Evolutionary conservation across 1,140 invertebrate genomes (phyloP), one percentile per base, ranked within the genome.

Genomic region (Ceratina australensis): DNA sequence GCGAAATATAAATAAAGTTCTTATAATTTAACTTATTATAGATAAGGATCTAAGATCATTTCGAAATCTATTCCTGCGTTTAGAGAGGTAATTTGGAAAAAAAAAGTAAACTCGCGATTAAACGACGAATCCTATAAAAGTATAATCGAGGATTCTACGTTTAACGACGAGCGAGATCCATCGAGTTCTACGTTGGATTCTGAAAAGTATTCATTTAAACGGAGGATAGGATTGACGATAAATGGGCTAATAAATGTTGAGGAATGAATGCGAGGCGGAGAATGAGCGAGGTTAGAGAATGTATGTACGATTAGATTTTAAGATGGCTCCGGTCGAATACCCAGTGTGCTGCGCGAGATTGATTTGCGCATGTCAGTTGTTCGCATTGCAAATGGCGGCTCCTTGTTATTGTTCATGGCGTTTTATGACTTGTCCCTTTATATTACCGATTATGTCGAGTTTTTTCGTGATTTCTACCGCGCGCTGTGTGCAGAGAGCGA

Each of bases 341-440:
- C 91, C 89, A 92, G 78, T 83, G 84, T 92, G 89, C 92, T 87
- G 85, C 89, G 92, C 91, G 91, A 89, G 89, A 93, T 93, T 93
- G 92, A 93, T 93, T 92, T 93, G 93, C 93, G 93, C 94, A 95
- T 94, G 94, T 94, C 94, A 93, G 92, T 92, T 93, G 90, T 83
- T 90, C 90, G 92, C 93, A 95, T 95, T 95, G 94, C 94, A 95
- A 95, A 95, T 95, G 95, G 95, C 95, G 94, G 94, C 94, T 89
- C 92, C 93, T 95, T 95, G 94, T 95, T 95, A 95, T 95, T 95
- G 94, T 95, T 94, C 94, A 93, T 94, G 94, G 94, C 94, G 93
- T 94, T 94, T 93, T 93, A 93, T 93, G 92, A 94, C 93, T 93
- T 92, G 92, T 93, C 93, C 92, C 91, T 93, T 94, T 93, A 94